A percentile compares a stretch with the other conserved stretches of the same genome.
phyloP scores from a whole-genome alignment of 2,888 invertebrate species.

The Ferrisia virgata region DNA sequence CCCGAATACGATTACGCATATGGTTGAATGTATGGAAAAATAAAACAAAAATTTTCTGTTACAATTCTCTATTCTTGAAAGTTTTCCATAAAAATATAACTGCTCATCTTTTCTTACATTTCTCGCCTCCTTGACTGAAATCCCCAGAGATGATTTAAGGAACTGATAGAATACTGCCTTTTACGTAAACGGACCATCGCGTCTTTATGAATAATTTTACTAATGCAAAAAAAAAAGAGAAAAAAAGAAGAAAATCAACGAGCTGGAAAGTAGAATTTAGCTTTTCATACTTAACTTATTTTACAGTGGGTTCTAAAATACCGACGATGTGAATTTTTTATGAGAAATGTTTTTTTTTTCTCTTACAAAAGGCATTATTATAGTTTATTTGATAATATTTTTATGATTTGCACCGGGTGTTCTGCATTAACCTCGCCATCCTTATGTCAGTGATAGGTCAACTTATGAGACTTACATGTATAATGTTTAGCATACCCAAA shows the following conservation, averaged over 20 bases:
- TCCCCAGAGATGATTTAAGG: constrained; percentile 14
- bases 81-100: constrained; percentile 3
- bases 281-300: constrained; percentile 16
- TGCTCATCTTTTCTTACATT: not conserved
- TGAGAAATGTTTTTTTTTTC: too few species aligned
- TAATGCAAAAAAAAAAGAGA: constrained; percentile 5
- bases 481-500: too few species aligned
- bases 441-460: too few species aligned
- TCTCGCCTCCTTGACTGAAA: constrained; percentile 6
- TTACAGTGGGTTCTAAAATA: not conserved
- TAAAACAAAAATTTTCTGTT: constrained; percentile 11
- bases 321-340: not conserved
- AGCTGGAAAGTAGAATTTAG: constrained; percentile 26
- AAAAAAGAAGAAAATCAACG: constrained; percentile 16
- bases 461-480: too few species aligned
- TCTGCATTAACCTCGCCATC: too few species aligned
- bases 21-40: not conserved
- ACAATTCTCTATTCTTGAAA: not conserved
- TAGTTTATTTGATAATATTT: too few species aligned
- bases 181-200: constrained; percentile 12
- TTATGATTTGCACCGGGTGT: too few species aligned
- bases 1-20: constrained; percentile 14
- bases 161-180: constrained; percentile 22
- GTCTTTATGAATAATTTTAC: constrained; percentile 8
- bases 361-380: too few species aligned